Base-by-base conservation (phyloP, 2,113 vertebrate species). In the Theristicus caerulescens region DNA sequence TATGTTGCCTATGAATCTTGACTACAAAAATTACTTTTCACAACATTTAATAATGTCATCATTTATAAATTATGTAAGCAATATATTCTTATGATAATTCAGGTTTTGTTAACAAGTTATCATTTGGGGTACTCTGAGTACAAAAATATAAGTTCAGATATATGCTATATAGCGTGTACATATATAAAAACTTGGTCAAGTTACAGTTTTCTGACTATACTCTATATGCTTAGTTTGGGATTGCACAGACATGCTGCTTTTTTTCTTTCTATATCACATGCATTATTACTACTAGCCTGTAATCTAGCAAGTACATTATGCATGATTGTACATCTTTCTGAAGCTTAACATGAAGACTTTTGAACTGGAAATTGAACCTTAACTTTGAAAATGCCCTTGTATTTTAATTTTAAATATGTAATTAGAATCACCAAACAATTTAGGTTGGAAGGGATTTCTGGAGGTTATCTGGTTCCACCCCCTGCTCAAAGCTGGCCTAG, bases 1-100 rank as follows among this genome's bases (percentile, higher is more conserved):
- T 38, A 29, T 44, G 24, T 92, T 96, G 69, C 70, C 38, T 64
- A 27, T 64, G 61, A 96, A 85, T 97, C 90, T 96, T 95, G n/a
- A 72, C 78, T 70, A 78, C 16, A 27, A 69, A 78, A 66, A 66
- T 67, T 88, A 55, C 73, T 94, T 95, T 71, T 81, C 40, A 42
- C 20, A 54, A 34, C 42, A 54, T 95, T 87, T 95, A 96, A 77
- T 96, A 96, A 87, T 67, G 8, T 25, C 16, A 46, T 94, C 5
- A 71, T 82, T 96, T 80, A 81, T 71, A 84, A 94, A 81, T 74
- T 94, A 57, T 11, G 20, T 69, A 95, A 91, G 76, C 59, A 84
- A 78, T 91, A 82, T 34, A 20, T 87, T 86, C 18, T 62, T 76
- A 67, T n/a, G 16, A 14, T 73, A 58, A 64, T 86, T 91, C 10